A percentile compares a stretch with the other conserved stretches of the same genome.
These are phyloP conservation scores for Laothoe populi DNA, from an alignment of 2,888 invertebrate species.

Conservation along the genomic window DNA sequence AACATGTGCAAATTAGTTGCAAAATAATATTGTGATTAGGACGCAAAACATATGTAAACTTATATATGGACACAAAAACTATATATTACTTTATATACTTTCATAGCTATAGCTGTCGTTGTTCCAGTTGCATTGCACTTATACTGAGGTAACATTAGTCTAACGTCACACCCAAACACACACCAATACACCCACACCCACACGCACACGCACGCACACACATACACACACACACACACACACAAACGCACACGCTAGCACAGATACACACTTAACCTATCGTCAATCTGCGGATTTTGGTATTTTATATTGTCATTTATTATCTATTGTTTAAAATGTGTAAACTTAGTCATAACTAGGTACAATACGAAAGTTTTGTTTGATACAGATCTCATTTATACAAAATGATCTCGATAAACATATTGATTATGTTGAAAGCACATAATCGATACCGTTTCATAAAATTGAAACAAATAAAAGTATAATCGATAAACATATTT, in stretches of 20 bases:
- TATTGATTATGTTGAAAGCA: too few relatives aligned
- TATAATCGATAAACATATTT: too few relatives aligned
- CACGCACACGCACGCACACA: slow-evolving; percentile 3
- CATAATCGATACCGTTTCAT: too few relatives aligned
- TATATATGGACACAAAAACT: slow-evolving; percentile 1
- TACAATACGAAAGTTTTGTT: too few relatives aligned
- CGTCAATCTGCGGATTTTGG: background rate
- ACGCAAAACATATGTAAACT: background rate
- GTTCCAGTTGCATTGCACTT: slow-evolving; percentile 57
- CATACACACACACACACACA: background rate
- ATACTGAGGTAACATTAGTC: slow-evolving; percentile 29
- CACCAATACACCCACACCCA: background rate
- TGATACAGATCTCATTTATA: too few relatives aligned
- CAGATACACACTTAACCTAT: background rate
- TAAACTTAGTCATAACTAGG: too few relatives aligned
- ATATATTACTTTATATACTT: background rate
- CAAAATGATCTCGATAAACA: too few relatives aligned
- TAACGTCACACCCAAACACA: background rate
- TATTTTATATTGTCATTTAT: background rate
- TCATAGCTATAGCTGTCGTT: slow-evolving; percentile 50
- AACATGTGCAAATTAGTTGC: background rate
- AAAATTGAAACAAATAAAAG: too few relatives aligned
- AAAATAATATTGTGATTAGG: background rate
- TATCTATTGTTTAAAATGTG: too few relatives aligned
- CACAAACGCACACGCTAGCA: slow-evolving; percentile 4